These are phyloP conservation scores for Tenualosa thibaudeaui DNA, from an alignment of 2,797 vertebrate genomes.

Conservation along the genomic window DNA sequence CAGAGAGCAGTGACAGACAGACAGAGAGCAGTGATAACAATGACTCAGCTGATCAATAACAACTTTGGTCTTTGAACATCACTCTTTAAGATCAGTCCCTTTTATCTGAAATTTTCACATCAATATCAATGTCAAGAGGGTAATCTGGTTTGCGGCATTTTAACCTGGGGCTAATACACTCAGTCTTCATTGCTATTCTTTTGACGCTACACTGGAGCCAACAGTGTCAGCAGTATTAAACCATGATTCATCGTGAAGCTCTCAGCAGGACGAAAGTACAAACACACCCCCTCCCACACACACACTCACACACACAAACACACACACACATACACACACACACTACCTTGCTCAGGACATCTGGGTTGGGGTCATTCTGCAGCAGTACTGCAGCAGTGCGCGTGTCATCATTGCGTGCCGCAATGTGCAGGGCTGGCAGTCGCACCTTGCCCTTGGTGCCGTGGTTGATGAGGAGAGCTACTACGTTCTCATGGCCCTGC, in stretches of 20 bases:
- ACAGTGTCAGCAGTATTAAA: slow-evolving; percentile 24
- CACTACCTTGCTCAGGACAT: slow-evolving; percentile 92
- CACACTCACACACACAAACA: slow-evolving; percentile 17
- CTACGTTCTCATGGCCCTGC: slow-evolving; percentile 94
- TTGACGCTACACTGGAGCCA: slow-evolving; percentile 14
- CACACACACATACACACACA: slow-evolving; percentile 1
- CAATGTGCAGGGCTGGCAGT: slow-evolving; percentile 91
- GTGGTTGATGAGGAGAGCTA: slow-evolving; percentile 92
- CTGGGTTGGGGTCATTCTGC: slow-evolving; percentile 93
- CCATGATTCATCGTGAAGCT: slow-evolving; percentile 31
- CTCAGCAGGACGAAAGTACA: slow-evolving; percentile 27
- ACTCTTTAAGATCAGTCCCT: background rate
- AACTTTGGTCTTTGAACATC: slow-evolving; percentile 11
- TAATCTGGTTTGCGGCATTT: slow-evolving; percentile 19
- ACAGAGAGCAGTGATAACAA: slow-evolving; percentile 13
- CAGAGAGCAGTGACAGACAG: slow-evolving; percentile 34
- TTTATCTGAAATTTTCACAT: background rate
- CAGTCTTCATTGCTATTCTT: slow-evolving; percentile 23
- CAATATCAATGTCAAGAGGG: slow-evolving; percentile 7
- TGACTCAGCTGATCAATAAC: background rate
- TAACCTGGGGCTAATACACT: slow-evolving; percentile 22
- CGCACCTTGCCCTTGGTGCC: slow-evolving; percentile 94
- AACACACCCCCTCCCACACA: background rate
- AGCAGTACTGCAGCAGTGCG: slow-evolving; percentile 91
- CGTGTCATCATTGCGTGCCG: slow-evolving; percentile 93